Conservation (phyloP, 2,888 invertebrate species). For the Tachina lurida region DNA sequence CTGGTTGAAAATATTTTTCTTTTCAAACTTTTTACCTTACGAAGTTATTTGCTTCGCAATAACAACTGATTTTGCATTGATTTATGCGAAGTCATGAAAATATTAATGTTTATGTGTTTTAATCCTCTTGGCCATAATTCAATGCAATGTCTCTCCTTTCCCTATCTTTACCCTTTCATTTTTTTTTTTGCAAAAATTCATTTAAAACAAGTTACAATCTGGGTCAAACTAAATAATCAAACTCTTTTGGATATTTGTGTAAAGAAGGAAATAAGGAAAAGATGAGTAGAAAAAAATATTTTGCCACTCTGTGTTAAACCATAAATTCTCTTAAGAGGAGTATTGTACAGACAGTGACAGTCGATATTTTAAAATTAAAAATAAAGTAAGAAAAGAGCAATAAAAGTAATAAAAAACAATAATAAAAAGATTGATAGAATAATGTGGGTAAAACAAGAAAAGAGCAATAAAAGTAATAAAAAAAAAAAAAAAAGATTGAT, state of each 20-base stretch:
- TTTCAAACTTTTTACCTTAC: neutral
- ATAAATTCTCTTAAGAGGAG: conserved; percentile 28
- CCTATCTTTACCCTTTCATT: neutral
- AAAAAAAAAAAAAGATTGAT: no score
- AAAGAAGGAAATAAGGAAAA: neutral
- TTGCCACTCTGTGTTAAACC: conserved; percentile 5
- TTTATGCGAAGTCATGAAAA: conserved; percentile 28
- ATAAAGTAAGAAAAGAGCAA: neutral
- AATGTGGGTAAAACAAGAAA: neutral
- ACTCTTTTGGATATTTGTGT: neutral
- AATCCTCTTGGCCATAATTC: conserved; percentile 7
- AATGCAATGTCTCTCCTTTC: neutral
- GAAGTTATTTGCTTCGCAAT: conserved; percentile 4
- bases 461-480: neutral
- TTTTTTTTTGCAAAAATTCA: neutral
- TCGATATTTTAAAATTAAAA: conserved; percentile 30
- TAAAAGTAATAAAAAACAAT: neutral
- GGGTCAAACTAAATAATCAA: conserved; percentile 32
- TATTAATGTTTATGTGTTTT: conserved; percentile 1
- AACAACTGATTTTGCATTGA: conserved; percentile 7
- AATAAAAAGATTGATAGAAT: no score
- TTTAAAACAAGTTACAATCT: conserved; percentile 8
- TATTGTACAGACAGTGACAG: conserved; percentile 19
- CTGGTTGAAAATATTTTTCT: neutral
- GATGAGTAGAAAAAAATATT: neutral